Conservation (phyloP, 2,888 invertebrate species). For the Smittia aterrima region DNA sequence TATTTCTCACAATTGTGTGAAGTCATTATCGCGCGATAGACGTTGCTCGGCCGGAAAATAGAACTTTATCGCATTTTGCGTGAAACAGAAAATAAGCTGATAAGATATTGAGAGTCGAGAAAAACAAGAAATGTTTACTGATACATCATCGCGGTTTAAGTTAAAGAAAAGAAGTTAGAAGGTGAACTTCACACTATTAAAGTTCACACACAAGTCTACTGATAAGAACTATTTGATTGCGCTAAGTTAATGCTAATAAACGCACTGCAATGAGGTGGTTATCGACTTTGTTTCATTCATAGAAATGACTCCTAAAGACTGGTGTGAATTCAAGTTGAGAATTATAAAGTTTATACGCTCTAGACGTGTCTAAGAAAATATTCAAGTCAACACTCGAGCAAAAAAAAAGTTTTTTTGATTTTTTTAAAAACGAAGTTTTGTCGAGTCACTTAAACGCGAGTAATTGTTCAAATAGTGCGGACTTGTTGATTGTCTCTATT, state of each 20-base stretch:
- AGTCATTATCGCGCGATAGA: slow-evolving; percentile 13
- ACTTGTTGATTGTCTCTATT: slow-evolving; percentile 2
- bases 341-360: not conserved
- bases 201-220: not conserved
- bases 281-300: too few relatives aligned
- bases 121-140: not conserved
- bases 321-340: not conserved
- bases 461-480: slow-evolving; percentile 13
- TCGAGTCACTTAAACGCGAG: slow-evolving; percentile 8
- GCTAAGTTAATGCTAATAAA: slow-evolving; percentile 7
- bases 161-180: slow-evolving; percentile 12
- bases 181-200: not conserved
- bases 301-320: not conserved
- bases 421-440: not conserved
- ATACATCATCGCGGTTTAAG: not conserved
- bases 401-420: not conserved
- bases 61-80: not conserved
- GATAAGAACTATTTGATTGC: not conserved
- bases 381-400: not conserved
- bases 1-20: not conserved
- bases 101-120: not conserved
- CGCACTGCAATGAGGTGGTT: not conserved
- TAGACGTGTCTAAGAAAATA: not conserved
- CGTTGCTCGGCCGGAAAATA: not conserved
- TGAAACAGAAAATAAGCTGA: not conserved